These are phyloP conservation scores for Phaethornis superciliosus DNA, from an alignment of 2,113 vertebrate genomes.

Conservation along the genomic window DNA sequence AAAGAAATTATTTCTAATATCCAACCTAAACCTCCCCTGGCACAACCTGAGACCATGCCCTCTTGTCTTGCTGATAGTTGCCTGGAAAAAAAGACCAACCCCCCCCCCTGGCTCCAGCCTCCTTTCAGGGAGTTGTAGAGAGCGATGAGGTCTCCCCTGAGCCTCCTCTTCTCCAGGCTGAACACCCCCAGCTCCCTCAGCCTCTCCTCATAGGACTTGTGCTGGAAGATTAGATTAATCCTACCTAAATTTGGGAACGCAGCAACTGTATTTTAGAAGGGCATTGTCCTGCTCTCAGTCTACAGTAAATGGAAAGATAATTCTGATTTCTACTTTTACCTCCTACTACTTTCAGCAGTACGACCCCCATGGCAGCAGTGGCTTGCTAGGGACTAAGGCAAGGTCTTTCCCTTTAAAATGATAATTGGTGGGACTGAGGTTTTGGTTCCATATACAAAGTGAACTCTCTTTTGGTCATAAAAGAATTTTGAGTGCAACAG, in stretches of 20 bases:
- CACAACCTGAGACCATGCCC: too few relatives aligned
- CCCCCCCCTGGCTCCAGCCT: too few relatives aligned
- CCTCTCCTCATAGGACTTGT: too few relatives aligned
- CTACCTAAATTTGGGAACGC: not conserved
- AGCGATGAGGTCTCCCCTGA: too few relatives aligned
- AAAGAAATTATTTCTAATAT: too few relatives aligned
- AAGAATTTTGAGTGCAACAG: not conserved
- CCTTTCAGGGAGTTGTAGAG: too few relatives aligned
- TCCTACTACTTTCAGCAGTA: not conserved
- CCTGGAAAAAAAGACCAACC: too few relatives aligned
- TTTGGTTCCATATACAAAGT: not conserved
- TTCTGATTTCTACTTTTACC: not conserved
- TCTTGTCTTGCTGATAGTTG: too few relatives aligned
- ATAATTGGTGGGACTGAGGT: not conserved
- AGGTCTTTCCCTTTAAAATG: not conserved
- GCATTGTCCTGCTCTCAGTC: not conserved
- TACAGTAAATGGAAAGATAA: not conserved
- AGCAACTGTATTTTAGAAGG: not conserved
- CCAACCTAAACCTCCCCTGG: too few relatives aligned
- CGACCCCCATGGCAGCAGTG: not conserved
- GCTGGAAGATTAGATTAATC: not conserved
- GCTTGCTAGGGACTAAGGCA: not conserved
- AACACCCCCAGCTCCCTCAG: too few relatives aligned
- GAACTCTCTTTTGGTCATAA: not conserved
- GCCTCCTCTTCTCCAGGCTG: too few relatives aligned